Evolutionary conservation across 2,113 vertebrate species (phyloP).

Genomic region (Athene cunicularia): DNA sequence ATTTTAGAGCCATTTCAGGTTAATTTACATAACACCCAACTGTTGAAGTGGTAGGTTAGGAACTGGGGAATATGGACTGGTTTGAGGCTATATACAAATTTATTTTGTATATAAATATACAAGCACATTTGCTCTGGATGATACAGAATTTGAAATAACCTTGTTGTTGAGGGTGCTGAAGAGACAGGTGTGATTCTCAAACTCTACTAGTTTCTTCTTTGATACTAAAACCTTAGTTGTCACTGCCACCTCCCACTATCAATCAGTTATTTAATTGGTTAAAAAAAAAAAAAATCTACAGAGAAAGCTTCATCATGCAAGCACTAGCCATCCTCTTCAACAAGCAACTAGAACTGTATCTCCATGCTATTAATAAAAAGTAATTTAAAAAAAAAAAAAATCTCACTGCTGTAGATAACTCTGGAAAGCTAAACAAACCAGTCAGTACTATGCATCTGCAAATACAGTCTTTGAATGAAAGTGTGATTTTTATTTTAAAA

Average conservation of each 20-base stretch:
- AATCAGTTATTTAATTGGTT: background rate
- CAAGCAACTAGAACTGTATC: background rate
- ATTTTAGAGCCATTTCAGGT: background rate
- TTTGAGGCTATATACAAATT: background rate
- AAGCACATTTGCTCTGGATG: background rate
- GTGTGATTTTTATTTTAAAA: background rate
- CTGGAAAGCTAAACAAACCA: background rate
- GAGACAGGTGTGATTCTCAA: background rate
- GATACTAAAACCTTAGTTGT: background rate
- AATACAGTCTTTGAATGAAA: background rate
- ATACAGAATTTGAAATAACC: background rate
- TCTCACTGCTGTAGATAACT: background rate
- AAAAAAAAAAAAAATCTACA: background rate
- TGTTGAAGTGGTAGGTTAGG: background rate
- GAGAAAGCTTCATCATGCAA: background rate
- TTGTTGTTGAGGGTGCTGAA: background rate
- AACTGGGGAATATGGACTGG: background rate
- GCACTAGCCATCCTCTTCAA: background rate
- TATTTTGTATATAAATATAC: no score
- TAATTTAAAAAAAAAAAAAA: no score
- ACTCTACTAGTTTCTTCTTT: background rate
- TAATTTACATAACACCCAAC: background rate
- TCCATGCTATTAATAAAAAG: background rate
- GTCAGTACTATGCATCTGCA: background rate
- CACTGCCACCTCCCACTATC: background rate